Percentiles rank a stretch among this genome's conserved stretches.
phyloP scores from a whole-genome alignment of 2,113 vertebrate species.

The Fulica atra region DNA sequence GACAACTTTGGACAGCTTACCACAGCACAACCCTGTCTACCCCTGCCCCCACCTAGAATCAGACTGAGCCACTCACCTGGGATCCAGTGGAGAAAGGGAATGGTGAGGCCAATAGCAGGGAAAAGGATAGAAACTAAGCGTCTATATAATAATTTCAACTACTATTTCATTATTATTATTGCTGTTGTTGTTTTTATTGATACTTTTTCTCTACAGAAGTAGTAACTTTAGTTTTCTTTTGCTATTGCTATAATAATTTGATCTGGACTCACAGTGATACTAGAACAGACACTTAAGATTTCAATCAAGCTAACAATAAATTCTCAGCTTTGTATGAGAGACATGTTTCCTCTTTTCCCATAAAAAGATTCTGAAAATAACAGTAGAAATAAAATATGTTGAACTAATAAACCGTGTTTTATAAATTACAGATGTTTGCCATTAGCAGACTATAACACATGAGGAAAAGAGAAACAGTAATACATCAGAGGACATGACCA shows the following conservation, averaged over 20 bases:
- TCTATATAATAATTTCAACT: background rate
- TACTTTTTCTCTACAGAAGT: background rate
- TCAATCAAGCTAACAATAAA: background rate
- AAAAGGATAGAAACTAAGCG: background rate
- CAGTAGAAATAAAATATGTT: background rate
- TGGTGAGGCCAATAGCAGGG: background rate
- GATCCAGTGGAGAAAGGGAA: background rate
- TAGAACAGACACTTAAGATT: background rate
- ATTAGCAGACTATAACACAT: background rate
- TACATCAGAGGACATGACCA: background rate
- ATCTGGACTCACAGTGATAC: background rate
- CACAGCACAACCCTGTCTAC: background rate
- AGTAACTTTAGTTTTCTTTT: background rate
- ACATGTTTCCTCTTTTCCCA: background rate
- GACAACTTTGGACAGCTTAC: background rate
- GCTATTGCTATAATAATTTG: background rate
- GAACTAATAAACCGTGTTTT: background rate
- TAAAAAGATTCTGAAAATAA: background rate
- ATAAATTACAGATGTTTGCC: background rate
- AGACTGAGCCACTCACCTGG: fast-evolving
- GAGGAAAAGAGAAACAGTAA: background rate
- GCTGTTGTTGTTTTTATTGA: background rate
- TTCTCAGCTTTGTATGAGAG: background rate
- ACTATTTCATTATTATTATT: background rate
- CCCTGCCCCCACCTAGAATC: background rate